phyloP scores from a whole-genome alignment of 2,888 invertebrate species.

The Drosophila atripex region DNA sequence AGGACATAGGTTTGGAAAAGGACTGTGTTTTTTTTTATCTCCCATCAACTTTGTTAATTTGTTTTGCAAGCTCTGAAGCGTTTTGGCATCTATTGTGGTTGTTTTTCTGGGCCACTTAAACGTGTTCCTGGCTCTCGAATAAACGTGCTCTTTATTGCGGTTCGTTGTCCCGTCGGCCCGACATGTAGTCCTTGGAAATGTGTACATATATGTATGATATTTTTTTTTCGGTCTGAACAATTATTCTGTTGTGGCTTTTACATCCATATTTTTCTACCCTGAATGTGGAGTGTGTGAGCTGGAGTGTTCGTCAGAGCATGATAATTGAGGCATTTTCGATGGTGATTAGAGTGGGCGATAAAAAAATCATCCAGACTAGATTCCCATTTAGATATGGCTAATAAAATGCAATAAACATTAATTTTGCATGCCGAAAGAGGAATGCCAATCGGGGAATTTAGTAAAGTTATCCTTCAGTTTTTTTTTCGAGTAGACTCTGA shows the following conservation, averaged over 20 bases:
- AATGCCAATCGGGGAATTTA: constrained; percentile 7
- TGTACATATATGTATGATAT: not conserved
- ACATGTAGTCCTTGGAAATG: constrained; percentile 26
- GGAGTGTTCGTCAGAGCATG: constrained; percentile 60
- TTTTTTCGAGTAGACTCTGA: constrained; percentile 16
- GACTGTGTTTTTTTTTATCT: constrained; percentile 1
- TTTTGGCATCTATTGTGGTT: constrained; percentile 48
- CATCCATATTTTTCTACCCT: constrained; percentile 17
- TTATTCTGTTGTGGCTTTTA: constrained; percentile 45
- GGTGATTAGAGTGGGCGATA: constrained; percentile 52
- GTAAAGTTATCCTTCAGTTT: not conserved
- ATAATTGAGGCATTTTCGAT: constrained; percentile 65
- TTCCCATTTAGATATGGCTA: constrained; percentile 32
- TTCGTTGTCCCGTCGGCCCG: constrained; percentile 40
- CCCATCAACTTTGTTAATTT: constrained; percentile 62
- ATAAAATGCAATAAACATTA: constrained; percentile 60
- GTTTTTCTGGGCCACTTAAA: constrained; percentile 49
- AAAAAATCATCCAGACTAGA: constrained; percentile 25
- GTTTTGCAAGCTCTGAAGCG: constrained; percentile 45
- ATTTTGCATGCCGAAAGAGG: constrained; percentile 8
- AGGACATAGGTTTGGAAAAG: not conserved
- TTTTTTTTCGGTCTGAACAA: constrained; percentile 47
- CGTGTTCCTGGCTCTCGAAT: constrained; percentile 34
- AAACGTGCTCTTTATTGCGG: constrained; percentile 37
- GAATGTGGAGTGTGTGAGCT: constrained; percentile 12